Evolutionary conservation across 2,888 invertebrate genomes (phyloP), one percentile per base, ranked within the genome.

Genomic region (Steinernema hermaphroditum): DNA sequence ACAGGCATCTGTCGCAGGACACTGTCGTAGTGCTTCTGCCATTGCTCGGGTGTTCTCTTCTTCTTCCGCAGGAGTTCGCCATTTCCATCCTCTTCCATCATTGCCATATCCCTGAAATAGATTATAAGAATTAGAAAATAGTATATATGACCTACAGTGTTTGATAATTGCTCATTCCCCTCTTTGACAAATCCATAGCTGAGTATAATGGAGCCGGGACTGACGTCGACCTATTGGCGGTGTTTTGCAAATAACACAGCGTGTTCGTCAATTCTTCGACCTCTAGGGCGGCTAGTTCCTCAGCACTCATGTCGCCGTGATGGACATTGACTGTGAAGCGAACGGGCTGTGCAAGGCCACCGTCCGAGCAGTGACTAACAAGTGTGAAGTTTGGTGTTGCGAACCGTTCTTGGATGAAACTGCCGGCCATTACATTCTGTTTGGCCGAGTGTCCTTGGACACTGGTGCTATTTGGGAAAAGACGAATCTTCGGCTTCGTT

Each of bases 171-270:
- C 27, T 62, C 29, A 62, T 29, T 32, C 62, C 62, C 1, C 62
- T 4, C 32, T 62, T 62, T 1, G 32, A 4, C 6, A 62, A n/a
- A 2, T 62, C 62, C 32, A 62, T 62, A 6, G 62, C 62, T 16
- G 62, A 62, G 62, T 62, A 62, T 1, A 62, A 16, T 12, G 62
- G 62, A 22, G 62, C 34, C 32, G 62, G 62, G 14, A 62, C 62
- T 9, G 62, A 27, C 6, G 62, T 62, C 29, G 62, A 1, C 2
- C 16, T 4, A 29, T 9, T 12, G 1, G 62, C 27, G 16, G 27
- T 62, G 34, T 62, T 62, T 32, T 62, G 62, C 32, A 62, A 32
- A n/a, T 9, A 62, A 32, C 62, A 62, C 8, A 62, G 16, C 29
- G 62, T 27, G n/a, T 62, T 62, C 19, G 62, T 62, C 16, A 27